Conservation (phyloP, 2,888 invertebrate species). For the Hydrotaea diabolus region DNA sequence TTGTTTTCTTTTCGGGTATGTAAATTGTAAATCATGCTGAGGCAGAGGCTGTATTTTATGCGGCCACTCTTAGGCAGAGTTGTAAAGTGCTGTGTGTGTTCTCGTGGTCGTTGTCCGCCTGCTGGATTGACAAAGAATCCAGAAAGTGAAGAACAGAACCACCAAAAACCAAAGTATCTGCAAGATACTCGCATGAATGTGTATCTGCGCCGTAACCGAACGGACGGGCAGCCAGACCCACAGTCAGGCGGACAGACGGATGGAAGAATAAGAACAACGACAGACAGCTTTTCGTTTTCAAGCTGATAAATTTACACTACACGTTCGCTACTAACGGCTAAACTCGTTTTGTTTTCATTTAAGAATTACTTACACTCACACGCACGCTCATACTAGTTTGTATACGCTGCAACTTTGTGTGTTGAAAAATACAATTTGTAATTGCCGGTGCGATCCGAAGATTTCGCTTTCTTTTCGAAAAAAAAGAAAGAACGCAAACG, state of each 20-base stretch:
- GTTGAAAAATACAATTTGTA: background rate
- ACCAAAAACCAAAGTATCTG: constrained; percentile 2
- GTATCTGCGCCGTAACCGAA: background rate
- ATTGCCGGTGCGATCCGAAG: constrained; percentile 3
- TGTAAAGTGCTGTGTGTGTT: background rate
- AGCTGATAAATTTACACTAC: constrained; percentile 21
- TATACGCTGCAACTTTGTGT: background rate
- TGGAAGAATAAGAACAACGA: constrained; percentile 23
- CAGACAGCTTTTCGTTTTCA: constrained; percentile 16
- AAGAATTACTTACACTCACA: constrained; percentile 1
- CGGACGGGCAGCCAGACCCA: background rate
- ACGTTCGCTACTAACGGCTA: constrained; percentile 29
- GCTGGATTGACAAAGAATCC: background rate
- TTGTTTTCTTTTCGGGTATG: constrained; percentile 33
- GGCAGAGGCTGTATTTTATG: background rate
- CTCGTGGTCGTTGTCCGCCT: background rate
- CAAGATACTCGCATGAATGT: background rate
- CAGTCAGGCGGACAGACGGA: constrained; percentile 1
- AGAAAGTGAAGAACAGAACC: constrained; percentile 15
- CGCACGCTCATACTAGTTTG: background rate
- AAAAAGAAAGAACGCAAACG: constrained; percentile 4
- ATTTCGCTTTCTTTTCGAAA: constrained; percentile 61
- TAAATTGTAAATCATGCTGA: constrained; percentile 26
- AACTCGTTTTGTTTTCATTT: constrained; percentile 44
- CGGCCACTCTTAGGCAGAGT: background rate